Evolutionary conservation across 1,140 invertebrate species (phyloP).

Genomic region (Tenebrio molitor): DNA sequence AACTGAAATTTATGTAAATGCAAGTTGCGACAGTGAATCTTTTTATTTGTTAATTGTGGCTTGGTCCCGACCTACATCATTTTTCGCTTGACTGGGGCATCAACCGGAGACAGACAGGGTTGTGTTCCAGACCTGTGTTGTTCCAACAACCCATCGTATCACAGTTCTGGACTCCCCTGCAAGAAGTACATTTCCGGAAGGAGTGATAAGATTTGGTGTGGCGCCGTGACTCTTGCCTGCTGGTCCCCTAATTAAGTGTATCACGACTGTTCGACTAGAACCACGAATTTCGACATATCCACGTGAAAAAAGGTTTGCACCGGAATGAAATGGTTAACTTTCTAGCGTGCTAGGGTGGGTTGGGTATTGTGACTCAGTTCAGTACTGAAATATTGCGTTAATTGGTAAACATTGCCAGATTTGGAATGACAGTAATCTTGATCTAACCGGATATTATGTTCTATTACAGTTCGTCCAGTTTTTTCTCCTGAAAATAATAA

Average conservation of each 20-base stretch:
- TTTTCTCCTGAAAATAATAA: slow-evolving; percentile 33
- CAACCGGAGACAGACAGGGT: no score
- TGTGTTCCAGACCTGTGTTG: no score
- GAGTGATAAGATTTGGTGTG: no score
- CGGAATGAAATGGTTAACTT: background rate
- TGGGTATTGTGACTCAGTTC: background rate
- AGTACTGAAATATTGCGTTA: background rate
- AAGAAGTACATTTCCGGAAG: no score
- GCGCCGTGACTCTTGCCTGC: no score
- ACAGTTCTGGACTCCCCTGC: no score
- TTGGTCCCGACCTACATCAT: no score
- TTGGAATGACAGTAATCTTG: slow-evolving; percentile 2
- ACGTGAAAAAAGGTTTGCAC: background rate
- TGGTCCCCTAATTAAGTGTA: no score
- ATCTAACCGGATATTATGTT: background rate
- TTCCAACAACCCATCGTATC: no score
- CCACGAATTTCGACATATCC: no score
- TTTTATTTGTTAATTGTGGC: background rate
- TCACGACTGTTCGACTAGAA: no score
- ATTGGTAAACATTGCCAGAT: background rate
- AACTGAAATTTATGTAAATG: slow-evolving; percentile 13
- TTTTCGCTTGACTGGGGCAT: no score
- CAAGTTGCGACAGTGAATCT: slow-evolving; percentile 8
- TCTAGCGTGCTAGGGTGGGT: background rate
- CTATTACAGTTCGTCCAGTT: background rate